Base-by-base conservation (phyloP, 1,140 invertebrate genomes). In the Drosophila lowei region DNA sequence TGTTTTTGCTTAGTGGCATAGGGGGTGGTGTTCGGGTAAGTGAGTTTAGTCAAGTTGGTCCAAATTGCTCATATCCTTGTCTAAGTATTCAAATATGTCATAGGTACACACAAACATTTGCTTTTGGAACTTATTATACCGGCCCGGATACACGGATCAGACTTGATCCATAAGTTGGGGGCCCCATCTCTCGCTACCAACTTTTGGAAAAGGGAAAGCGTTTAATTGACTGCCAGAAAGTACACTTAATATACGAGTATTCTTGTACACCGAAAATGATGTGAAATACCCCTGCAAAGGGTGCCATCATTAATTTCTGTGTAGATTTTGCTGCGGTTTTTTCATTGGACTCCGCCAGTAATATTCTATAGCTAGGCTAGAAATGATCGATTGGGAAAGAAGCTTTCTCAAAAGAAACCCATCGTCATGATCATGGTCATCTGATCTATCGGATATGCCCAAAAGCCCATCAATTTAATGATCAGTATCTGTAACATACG, bases 11-110 rank as follows among this genome's bases (percentile, higher is more conserved):
- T 54, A 55, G 18, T 8, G 38, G 9, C 13, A 9, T 4, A 1
- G 7, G 7, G 7, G 15, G 11, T 15, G 61, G 61, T 2, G 18
- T 16, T 15, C 18, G 2, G 15, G 28, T 61, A n/a, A 57, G 61
- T 44, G 8, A 30, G 7, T 30, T 30, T 30, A 38, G 55, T 64
- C 55, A 52, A 54, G 64, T 75, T 85, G 81, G 81, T 85, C 81
- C 81, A 86, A 85, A 81, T 85, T 85, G 81, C 73, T 70, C 77
- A 85, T 72, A 72, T 49, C 46, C 55, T 58, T 64, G 61, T 58
- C 54, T 57, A 64, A 59, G 72, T 63, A 72, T 61, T 48, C 48
- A 16, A n/a, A 38, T 43, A 41, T 16, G 23, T 34, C 4, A 44
- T 73, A 64, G 71, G 58, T 72, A 64, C 71, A 63, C 73, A 73